Conservation (phyloP, 1,140 invertebrate genomes). For the Pantala flavescens region DNA sequence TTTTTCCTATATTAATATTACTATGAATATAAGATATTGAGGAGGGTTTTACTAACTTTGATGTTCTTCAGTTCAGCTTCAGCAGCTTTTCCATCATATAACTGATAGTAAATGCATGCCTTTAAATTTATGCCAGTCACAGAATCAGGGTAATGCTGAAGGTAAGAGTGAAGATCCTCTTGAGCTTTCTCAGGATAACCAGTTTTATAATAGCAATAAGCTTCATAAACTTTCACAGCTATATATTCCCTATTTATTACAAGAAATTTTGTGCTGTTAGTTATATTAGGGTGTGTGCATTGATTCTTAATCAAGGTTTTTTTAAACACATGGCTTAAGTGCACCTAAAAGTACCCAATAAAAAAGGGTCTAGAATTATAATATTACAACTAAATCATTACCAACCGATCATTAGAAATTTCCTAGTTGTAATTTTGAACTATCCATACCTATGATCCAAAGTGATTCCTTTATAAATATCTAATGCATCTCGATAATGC, state of each 20-base stretch:
- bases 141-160: slow-evolving; percentile 86
- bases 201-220: slow-evolving; percentile 94
- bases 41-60: neutral
- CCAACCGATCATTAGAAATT: too few species aligned
- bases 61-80: slow-evolving; percentile 64
- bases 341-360: slow-evolving; percentile 18
- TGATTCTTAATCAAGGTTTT: slow-evolving; percentile 23
- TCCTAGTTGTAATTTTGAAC: neutral
- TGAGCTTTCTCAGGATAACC: slow-evolving; percentile 88
- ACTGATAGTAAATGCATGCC: slow-evolving; percentile 74
- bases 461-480: slow-evolving; percentile 93
- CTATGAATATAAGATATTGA: too few species aligned
- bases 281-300: slow-evolving; percentile 6
- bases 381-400: too few species aligned
- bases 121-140: slow-evolving; percentile 93
- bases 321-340: slow-evolving; percentile 24
- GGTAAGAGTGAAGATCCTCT: slow-evolving; percentile 87
- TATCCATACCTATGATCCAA: slow-evolving; percentile 69
- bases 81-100: slow-evolving; percentile 91
- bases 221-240: slow-evolving; percentile 94
- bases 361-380: too few species aligned
- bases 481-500: slow-evolving; percentile 97
- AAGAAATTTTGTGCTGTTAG: slow-evolving; percentile 18
- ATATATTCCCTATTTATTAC: slow-evolving; percentile 66
- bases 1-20: too few species aligned